Base-by-base conservation (phyloP, 2,113 vertebrate genomes). In the Piprites chloris region DNA sequence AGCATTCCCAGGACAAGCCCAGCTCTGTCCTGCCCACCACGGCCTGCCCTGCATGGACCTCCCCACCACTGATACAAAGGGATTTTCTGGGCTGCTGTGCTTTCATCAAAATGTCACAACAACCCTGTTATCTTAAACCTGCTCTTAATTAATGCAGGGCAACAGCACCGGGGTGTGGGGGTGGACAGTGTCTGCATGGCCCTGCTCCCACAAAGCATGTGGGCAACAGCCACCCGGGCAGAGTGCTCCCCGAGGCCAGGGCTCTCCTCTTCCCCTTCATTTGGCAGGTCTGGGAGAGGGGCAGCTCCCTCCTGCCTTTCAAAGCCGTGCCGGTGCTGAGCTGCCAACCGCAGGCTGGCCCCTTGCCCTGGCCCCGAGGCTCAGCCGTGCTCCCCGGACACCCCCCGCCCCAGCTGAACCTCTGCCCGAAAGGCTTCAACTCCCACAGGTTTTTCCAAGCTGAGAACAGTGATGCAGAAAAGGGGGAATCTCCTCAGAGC, bases 361-460 rank as follows among this genome's bases (percentile, higher is more conserved):
- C 52, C 19, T 4, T 1, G 11, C 35, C 41, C 63, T 3, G 2
- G 8, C 4, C 30, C 33, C 2, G 0, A 2, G 77, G 26, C 62
- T 73, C 1, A 1, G 37, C 59, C 4, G 2, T 0, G 1, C 3
- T 55, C 28, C n/a, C 37, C 0, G 0, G 42, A 26, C 5, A 5
- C 14, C 27, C n/a, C 30, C 24, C 5, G 17, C 27, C n/a, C 30
- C 24, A 5, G 17, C 53, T 14, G 41, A 32, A 53, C 16, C 24
- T 35, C 41, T 20, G 3, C 8, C 49, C 2, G 0, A 41, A 55
- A 55, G 14, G 2, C 23, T 73, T 33, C 5, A n/a, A 1, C 13
- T 56, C 18, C 1, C 55, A 11, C 21, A 37, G 35, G 10, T 5
- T 50, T 61, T 58, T 17, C 39, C 44, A n/a, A 44, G 71, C 66